Conservation (phyloP, 2,797 vertebrate species). For the Apodemus agrarius region DNA sequence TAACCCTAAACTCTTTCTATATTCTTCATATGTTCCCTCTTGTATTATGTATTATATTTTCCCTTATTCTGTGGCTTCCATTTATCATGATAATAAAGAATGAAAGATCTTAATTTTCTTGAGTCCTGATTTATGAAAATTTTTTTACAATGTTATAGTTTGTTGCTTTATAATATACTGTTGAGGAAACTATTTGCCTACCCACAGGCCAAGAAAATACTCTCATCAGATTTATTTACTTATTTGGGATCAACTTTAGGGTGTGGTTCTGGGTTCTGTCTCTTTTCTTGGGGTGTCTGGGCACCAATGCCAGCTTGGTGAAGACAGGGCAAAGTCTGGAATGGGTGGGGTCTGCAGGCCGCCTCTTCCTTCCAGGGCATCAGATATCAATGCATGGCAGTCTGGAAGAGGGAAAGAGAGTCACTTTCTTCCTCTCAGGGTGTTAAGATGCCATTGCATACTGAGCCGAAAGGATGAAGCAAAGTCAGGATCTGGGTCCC, state of each 20-base stretch:
- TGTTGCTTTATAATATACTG: not conserved
- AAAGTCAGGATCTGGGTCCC: not conserved
- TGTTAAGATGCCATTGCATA: not conserved
- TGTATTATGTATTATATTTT: not conserved
- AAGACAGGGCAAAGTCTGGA: not conserved
- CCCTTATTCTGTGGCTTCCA: not conserved
- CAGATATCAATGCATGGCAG: not conserved
- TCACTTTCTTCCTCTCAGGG: not conserved
- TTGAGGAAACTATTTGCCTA: not conserved
- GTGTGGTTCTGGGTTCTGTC: not conserved
- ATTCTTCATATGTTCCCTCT: not conserved
- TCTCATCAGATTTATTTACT: not conserved
- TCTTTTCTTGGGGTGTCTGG: not conserved
- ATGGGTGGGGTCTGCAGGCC: not conserved
- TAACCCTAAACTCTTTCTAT: not conserved
- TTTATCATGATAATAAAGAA: not conserved
- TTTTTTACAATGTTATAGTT: not conserved
- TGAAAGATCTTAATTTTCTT: not conserved
- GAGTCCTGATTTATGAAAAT: not conserved
- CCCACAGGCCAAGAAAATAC: not conserved
- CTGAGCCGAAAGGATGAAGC: not conserved
- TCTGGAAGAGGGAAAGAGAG: not conserved
- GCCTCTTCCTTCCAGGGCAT: not conserved
- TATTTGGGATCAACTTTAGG: not conserved
- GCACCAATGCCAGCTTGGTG: not conserved